These are phyloP conservation scores for Caranx ignobilis DNA, from an alignment of 2,113 vertebrate genomes.

Conservation along the genomic window DNA sequence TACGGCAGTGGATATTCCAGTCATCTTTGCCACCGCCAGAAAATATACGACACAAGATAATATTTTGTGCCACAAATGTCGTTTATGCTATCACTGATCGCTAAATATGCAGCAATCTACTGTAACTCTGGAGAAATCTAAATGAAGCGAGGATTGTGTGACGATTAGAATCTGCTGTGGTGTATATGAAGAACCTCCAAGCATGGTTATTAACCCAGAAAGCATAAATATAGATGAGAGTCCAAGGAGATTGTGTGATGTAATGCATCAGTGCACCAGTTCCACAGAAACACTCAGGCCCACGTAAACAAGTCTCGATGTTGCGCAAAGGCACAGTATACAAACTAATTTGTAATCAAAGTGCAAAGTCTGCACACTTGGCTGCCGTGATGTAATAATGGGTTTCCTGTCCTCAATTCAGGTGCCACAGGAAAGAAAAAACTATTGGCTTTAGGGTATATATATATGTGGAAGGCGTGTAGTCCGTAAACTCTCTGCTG, in stretches of 20 bases:
- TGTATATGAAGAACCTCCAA: constrained; percentile 27
- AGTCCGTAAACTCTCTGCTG: neutral
- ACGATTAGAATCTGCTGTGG: constrained; percentile 20
- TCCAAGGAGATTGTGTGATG: constrained; percentile 24
- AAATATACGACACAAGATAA: constrained; percentile 6
- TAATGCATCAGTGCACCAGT: constrained; percentile 33
- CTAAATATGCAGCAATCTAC: constrained; percentile 1
- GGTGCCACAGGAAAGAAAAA: constrained; percentile 45
- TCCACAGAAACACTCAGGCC: constrained; percentile 5
- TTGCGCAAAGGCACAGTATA: neutral
- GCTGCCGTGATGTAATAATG: constrained; percentile 34
- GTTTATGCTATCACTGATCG: constrained; percentile 22
- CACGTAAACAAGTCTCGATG: constrained; percentile 19
- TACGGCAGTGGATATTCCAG: constrained; percentile 23
- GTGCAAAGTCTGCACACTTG: constrained; percentile 46
- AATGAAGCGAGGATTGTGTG: constrained; percentile 16
- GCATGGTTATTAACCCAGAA: constrained; percentile 41
- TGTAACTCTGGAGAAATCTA: constrained; percentile 15
- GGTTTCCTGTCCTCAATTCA: constrained; percentile 81
- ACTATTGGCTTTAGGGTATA: constrained; percentile 24
- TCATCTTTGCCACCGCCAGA: constrained; percentile 1
- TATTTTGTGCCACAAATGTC: constrained; percentile 2
- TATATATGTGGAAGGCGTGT: constrained; percentile 17
- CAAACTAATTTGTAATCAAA: constrained; percentile 36
- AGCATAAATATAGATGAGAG: constrained; percentile 41